Base-by-base conservation (phyloP, 2,113 vertebrate genomes). In the Ia io region DNA sequence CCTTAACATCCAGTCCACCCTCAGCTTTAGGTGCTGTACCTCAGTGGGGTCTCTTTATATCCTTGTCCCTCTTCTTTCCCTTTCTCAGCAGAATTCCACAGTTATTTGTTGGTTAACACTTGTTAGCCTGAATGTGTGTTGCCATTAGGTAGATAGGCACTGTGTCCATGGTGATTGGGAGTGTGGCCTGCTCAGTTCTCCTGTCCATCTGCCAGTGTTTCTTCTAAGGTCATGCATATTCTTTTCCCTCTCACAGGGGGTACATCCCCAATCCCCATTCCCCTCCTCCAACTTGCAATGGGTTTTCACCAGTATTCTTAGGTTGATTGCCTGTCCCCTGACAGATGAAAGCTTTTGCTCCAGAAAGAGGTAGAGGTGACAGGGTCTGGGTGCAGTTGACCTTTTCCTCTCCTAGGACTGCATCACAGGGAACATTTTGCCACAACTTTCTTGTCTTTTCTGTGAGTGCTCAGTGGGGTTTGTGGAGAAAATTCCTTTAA, bases 221-320 rank as follows among this genome's bases (percentile, higher is more conserved):
- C 17, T 22, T 84, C 40, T 44, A n/a, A 63, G 8, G 0, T 7
- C 16, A 59, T 1, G 17, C 23, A 12, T 14, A 14, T 13, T 37
- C 14, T 9, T 37, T 42, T 40, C 17, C 6, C 13, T 9, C 18
- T 78, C 28, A 49, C 1, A 13, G 0, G 2, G 18, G 30, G 11
- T 22, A 2, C 10, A 76, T 37, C 17, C 10, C 8, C 3, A 1
- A 3, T 1, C 3, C 16, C 0, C 0, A 5, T 25, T 37, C 42
- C 3, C 17, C 8, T 59, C 5, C 18, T 63, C 37, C 70, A 23
- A 53, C 8, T 7, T 86, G 32, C 49, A 13, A 4, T 10, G 23
- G 2, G 3, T 71, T 94, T 93, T 82, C 13, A 14, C 16, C 7
- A 61, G 6, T 47, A 18, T 51, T 12, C 37, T 47, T 77, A 91